A percentile compares a stretch with the other conserved stretches of the same genome.
These are phyloP conservation scores for Drosophila suboccidentalis DNA, from an alignment of 2,888 invertebrate genomes.

Conservation along the genomic window DNA sequence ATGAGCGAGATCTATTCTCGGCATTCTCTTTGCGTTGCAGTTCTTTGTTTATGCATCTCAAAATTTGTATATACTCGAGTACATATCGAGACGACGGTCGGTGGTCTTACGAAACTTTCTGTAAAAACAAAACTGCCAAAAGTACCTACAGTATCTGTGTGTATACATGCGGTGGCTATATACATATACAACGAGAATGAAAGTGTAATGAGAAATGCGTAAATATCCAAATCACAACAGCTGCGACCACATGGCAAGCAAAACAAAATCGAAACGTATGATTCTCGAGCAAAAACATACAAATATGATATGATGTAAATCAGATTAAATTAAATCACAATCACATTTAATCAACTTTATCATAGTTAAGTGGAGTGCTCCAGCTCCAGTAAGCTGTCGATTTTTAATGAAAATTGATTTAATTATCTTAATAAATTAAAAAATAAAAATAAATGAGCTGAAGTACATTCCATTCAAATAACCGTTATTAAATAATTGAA, in stretches of 20 bases:
- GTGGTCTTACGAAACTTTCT: constrained; percentile 69
- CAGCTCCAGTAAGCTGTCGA: no score
- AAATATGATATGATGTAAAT: neutral
- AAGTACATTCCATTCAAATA: neutral
- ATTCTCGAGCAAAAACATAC: neutral
- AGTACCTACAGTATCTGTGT: constrained; percentile 18
- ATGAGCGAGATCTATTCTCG: constrained; percentile 35
- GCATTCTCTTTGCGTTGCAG: constrained; percentile 56
- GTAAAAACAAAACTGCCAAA: constrained; percentile 69
- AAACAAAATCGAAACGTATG: constrained; percentile 26
- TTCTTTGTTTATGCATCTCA: constrained; percentile 74
- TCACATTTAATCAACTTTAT: no score
- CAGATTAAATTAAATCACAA: no score
- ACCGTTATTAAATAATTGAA: constrained; percentile 6
- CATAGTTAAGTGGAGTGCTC: no score
- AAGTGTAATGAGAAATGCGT: constrained; percentile 39
- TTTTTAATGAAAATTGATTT: no score
- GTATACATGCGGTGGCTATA: constrained; percentile 19
- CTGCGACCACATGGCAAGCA: constrained; percentile 44
- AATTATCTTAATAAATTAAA: no score
- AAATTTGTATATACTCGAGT: constrained; percentile 1
- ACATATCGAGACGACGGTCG: constrained; percentile 39
- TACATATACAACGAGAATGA: constrained; percentile 36
- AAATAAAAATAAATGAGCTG: no score
- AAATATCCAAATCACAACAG: constrained; percentile 49